A percentile compares a stretch with the other conserved stretches of the same genome.
These are phyloP conservation scores for Capreolus pygargus DNA, from an alignment of 2,113 vertebrate genomes.

Conservation along the genomic window DNA sequence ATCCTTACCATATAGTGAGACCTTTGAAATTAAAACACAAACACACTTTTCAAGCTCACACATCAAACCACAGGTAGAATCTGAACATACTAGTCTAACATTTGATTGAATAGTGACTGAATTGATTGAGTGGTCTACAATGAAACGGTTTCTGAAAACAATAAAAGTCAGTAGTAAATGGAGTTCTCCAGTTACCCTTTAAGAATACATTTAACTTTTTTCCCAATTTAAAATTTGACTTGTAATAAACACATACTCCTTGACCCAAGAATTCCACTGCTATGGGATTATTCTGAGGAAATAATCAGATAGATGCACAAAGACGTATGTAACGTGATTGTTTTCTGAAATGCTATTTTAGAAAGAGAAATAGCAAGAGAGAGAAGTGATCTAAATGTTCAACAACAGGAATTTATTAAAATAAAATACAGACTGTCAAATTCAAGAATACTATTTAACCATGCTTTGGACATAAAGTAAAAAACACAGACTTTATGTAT, in stretches of 20 bases:
- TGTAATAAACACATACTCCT: neutral
- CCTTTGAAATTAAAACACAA: neutral
- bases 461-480: neutral
- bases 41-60: neutral
- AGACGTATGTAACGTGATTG: neutral
- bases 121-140: neutral
- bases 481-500: neutral
- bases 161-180: neutral
- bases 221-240: neutral
- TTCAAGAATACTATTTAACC: neutral
- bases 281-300: neutral
- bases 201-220: neutral
- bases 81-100: neutral
- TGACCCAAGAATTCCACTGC: neutral
- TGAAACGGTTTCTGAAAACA: neutral
- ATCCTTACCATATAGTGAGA: neutral
- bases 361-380: neutral
- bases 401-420: slow-evolving; percentile 8
- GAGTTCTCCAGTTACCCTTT: neutral
- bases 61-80: neutral
- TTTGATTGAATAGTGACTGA: neutral
- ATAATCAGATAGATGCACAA: neutral
- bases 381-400: neutral
- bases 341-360: neutral
- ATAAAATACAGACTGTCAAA: neutral